These are phyloP conservation scores for Hirtodrosophila alboralis DNA, from an alignment of 2,888 invertebrate species.

Conservation along the genomic window DNA sequence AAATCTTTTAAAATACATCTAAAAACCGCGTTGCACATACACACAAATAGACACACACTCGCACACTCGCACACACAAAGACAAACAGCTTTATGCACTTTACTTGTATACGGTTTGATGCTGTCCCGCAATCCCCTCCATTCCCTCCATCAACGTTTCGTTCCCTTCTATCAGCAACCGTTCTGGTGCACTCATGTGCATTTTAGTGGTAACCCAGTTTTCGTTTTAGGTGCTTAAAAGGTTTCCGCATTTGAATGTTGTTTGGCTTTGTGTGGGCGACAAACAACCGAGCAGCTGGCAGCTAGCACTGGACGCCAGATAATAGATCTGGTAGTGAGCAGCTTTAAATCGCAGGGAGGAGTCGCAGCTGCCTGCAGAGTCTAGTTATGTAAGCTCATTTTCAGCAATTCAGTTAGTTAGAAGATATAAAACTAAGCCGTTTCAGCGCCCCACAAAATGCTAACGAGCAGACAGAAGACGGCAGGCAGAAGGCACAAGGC, in stretches of 20 bases:
- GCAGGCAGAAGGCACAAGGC: slow-evolving; percentile 15
- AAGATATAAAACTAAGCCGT: slow-evolving; percentile 55
- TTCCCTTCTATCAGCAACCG: slow-evolving; percentile 30
- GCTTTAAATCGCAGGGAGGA: slow-evolving; percentile 52
- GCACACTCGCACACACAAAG: slow-evolving; percentile 9
- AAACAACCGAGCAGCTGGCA: slow-evolving; percentile 14
- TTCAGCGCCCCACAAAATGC: slow-evolving; percentile 35
- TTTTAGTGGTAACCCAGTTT: slow-evolving; percentile 76
- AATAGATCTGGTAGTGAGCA: slow-evolving; percentile 43
- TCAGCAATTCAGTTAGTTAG: slow-evolving; percentile 62
- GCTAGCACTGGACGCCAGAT: slow-evolving; percentile 32
- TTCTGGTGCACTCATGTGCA: slow-evolving; percentile 63
- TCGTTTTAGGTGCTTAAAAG: slow-evolving; percentile 69
- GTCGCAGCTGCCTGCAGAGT: slow-evolving; percentile 48
- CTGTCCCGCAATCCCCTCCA: not conserved
- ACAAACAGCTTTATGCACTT: slow-evolving; percentile 71
- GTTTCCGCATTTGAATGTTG: slow-evolving; percentile 62
- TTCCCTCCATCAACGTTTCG: not conserved
- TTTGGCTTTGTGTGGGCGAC: slow-evolving; percentile 39
- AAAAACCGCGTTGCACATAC: slow-evolving; percentile 50
- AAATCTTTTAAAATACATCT: slow-evolving; percentile 73
- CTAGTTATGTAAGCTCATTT: slow-evolving; percentile 59
- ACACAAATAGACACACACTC: slow-evolving; percentile 4
- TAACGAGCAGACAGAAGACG: slow-evolving; percentile 52
- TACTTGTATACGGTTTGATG: slow-evolving; percentile 37